phyloP scores from a whole-genome alignment of 2,113 vertebrate species.

The Oncorhynchus kisutch region DNA sequence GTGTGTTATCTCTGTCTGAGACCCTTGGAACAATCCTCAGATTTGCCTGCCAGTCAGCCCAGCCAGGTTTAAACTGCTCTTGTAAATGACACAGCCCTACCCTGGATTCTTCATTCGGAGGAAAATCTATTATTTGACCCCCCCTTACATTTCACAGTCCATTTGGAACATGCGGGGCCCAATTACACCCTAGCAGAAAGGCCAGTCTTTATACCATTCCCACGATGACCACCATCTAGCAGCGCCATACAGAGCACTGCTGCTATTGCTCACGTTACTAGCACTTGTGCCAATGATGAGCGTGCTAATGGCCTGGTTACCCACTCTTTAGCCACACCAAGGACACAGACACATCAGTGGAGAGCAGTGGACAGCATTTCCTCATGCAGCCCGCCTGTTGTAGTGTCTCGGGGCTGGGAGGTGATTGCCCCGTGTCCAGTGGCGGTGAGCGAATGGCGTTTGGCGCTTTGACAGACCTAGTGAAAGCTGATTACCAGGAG shows the following conservation, averaged over 20 bases:
- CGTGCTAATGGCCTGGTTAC: slow-evolving; percentile 67
- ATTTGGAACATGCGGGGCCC: slow-evolving; percentile 76
- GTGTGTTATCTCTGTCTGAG: slow-evolving; percentile 63
- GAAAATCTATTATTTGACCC: slow-evolving; percentile 77
- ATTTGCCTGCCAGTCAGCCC: slow-evolving; percentile 64
- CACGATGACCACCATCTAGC: slow-evolving; percentile 68
- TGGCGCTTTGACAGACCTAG: slow-evolving; percentile 75
- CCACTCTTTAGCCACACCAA: slow-evolving; percentile 64
- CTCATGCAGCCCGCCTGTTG: slow-evolving; percentile 51
- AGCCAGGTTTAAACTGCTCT: slow-evolving; percentile 62
- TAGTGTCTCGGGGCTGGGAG: slow-evolving; percentile 43
- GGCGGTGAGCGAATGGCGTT: slow-evolving; percentile 49
- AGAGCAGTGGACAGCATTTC: slow-evolving; percentile 40
- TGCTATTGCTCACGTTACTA: slow-evolving; percentile 56
- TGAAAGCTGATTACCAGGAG: slow-evolving; percentile 82
- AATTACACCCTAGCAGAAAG: slow-evolving; percentile 73
- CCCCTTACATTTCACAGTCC: slow-evolving; percentile 74
- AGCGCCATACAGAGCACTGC: slow-evolving; percentile 57
- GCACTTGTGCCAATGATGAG: slow-evolving; percentile 65
- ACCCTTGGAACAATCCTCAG: slow-evolving; percentile 71
- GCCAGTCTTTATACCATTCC: slow-evolving; percentile 71
- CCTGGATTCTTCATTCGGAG: slow-evolving; percentile 70
- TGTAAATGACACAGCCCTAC: slow-evolving; percentile 73
- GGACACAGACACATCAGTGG: slow-evolving; percentile 61
- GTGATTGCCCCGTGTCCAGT: slow-evolving; percentile 57